Conservation (phyloP, 2,888 invertebrate species). For the Fissipunctia ypsillon region DNA sequence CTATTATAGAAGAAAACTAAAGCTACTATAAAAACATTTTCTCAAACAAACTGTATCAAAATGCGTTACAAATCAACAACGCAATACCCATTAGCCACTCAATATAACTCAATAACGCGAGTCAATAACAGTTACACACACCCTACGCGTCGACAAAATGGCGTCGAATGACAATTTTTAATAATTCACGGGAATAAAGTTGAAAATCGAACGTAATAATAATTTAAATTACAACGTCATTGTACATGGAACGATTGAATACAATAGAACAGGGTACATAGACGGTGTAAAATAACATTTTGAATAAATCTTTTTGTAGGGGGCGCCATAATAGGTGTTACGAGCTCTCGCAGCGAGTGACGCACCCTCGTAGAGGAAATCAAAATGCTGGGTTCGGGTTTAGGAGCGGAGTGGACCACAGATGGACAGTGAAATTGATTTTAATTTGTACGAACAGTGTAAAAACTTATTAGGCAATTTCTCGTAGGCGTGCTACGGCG, state of each 20-base stretch:
- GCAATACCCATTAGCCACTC: slow-evolving; percentile 79
- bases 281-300: slow-evolving; percentile 90
- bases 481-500: neutral
- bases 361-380: slow-evolving; percentile 85
- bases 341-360: slow-evolving; percentile 81
- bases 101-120: slow-evolving; percentile 84
- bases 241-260: slow-evolving; percentile 80
- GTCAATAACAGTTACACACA: slow-evolving; percentile 81
- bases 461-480: neutral
- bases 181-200: slow-evolving; percentile 66
- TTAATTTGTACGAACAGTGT: neutral
- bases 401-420: slow-evolving; percentile 72
- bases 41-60: slow-evolving; percentile 57
- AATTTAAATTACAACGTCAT: slow-evolving; percentile 80
- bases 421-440: neutral
- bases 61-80: slow-evolving; percentile 67
- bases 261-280: slow-evolving; percentile 82
- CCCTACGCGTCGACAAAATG: slow-evolving; percentile 82
- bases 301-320: slow-evolving; percentile 89
- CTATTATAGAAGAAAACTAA: neutral
- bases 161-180: slow-evolving; percentile 75
- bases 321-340: slow-evolving; percentile 88
- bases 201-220: slow-evolving; percentile 73
- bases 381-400: slow-evolving; percentile 76
- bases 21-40: slow-evolving; percentile 44